Percentiles rank a stretch among this genome's conserved stretches.
These are phyloP conservation scores for Orientallactaga bullata DNA, from an alignment of 2,113 vertebrate species.

Conservation along the genomic window DNA sequence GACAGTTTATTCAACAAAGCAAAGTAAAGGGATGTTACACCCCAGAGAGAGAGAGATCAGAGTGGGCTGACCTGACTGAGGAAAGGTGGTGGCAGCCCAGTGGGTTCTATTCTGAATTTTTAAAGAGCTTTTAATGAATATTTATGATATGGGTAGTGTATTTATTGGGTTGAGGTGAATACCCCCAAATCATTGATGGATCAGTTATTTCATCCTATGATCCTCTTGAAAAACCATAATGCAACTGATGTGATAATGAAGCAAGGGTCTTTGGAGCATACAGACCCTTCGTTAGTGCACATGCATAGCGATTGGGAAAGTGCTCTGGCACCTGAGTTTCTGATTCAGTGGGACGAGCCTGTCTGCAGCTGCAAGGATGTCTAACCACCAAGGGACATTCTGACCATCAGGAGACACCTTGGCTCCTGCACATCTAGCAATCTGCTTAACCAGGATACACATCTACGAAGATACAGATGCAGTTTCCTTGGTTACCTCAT, in stretches of 20 bases:
- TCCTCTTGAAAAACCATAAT: not conserved
- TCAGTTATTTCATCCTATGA: constrained; percentile 13
- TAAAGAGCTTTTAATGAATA: not conserved
- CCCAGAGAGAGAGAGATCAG: not conserved
- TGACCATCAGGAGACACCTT: too few relatives aligned
- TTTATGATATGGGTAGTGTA: constrained; percentile 1
- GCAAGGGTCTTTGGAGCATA: not conserved
- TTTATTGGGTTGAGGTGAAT: not conserved
- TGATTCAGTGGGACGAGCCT: not conserved
- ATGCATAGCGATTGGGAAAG: not conserved
- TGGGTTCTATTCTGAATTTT: not conserved
- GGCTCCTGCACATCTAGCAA: too few relatives aligned
- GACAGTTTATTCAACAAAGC: not conserved
- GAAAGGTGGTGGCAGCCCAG: not conserved
- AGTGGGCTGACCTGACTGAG: not conserved
- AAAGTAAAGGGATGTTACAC: not conserved
- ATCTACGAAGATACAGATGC: too few relatives aligned
- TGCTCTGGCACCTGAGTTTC: not conserved
- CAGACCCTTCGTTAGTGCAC: not conserved
- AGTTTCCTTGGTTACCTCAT: too few relatives aligned
- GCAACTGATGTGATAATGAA: not conserved
- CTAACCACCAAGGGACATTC: not conserved
- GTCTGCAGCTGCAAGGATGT: not conserved
- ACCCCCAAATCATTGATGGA: not conserved
- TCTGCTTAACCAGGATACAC: too few relatives aligned